phyloP scores from a whole-genome alignment of 2,113 vertebrate species.

The Osmerus mordax region DNA sequence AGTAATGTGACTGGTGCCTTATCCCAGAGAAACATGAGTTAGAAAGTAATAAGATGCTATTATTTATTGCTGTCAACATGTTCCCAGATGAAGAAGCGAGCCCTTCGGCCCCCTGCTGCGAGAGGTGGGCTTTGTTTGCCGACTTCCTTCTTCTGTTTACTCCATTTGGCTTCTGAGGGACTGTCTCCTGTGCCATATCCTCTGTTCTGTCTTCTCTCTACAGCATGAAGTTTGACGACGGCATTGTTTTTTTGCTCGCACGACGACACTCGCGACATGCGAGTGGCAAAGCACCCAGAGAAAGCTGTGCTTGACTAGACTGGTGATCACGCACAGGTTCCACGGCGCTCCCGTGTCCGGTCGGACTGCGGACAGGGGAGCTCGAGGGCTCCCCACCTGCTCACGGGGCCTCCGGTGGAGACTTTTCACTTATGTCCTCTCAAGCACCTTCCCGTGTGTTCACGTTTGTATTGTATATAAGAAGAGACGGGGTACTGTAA shows the following conservation, averaged over 20 bases:
- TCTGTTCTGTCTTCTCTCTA: slow-evolving; percentile 23
- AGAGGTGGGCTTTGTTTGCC: slow-evolving; percentile 1
- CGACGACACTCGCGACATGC: slow-evolving; percentile 36
- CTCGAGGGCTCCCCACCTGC: slow-evolving; percentile 13
- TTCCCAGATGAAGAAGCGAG: not conserved
- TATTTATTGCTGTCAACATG: not conserved
- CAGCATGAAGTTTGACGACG: slow-evolving; percentile 29
- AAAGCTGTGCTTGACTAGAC: not conserved
- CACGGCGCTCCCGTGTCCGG: slow-evolving; percentile 36
- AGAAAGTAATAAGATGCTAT: not conserved
- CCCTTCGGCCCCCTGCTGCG: slow-evolving; percentile 16
- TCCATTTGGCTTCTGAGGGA: slow-evolving; percentile 9
- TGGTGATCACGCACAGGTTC: slow-evolving; percentile 12
- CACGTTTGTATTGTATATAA: slow-evolving; percentile 54
- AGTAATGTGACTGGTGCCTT: slow-evolving; percentile 67
- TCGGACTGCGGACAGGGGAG: slow-evolving; percentile 26
- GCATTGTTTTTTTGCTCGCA: slow-evolving; percentile 44
- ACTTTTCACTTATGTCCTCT: slow-evolving; percentile 39
- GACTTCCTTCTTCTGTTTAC: not conserved
- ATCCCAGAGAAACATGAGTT: slow-evolving; percentile 34
- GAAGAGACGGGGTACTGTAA: slow-evolving; percentile 48
- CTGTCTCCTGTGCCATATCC: slow-evolving; percentile 48
- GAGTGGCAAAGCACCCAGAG: slow-evolving; percentile 31
- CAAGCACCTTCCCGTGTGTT: slow-evolving; percentile 51
- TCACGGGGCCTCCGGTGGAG: slow-evolving; percentile 21